Evolutionary conservation across 2,797 vertebrate species (phyloP).

Genomic region (Liasis olivaceus): DNA sequence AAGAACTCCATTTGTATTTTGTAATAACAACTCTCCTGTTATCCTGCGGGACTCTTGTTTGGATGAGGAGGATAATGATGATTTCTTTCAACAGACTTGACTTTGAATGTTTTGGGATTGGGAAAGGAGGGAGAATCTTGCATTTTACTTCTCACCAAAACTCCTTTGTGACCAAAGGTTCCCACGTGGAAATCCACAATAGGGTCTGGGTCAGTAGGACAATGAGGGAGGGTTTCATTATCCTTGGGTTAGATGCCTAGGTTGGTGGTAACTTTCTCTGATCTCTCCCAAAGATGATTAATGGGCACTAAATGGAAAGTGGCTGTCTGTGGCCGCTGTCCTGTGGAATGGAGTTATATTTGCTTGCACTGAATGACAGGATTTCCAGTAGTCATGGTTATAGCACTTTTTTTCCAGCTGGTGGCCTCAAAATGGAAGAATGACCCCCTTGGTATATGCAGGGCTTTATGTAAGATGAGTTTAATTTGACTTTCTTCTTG

Average conservation of each 20-base stretch:
- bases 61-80: not conserved
- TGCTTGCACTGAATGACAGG: not conserved
- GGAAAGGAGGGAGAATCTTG: not conserved
- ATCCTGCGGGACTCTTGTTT: slow-evolving; percentile 42
- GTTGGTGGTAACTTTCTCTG: slow-evolving; percentile 24
- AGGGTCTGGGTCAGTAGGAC: slow-evolving; percentile 1
- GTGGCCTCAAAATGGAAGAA: not conserved
- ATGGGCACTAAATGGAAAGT: not conserved
- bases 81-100: not conserved
- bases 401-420: not conserved
- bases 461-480: not conserved
- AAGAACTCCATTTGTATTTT: slow-evolving; percentile 28
- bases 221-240: not conserved
- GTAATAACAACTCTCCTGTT: slow-evolving; percentile 34
- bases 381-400: not conserved
- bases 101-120: not conserved
- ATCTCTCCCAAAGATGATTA: not conserved
- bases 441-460: not conserved
- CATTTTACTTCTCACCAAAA: slow-evolving; percentile 13
- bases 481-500: not conserved
- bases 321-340: too few relatives aligned
- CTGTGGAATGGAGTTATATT: not conserved
- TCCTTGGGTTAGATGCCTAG: not conserved
- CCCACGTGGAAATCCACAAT: rapidly evolving
- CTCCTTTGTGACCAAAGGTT: not conserved